Conservation (phyloP, 2,797 vertebrate species). For the Pempheris klunzingeri region DNA sequence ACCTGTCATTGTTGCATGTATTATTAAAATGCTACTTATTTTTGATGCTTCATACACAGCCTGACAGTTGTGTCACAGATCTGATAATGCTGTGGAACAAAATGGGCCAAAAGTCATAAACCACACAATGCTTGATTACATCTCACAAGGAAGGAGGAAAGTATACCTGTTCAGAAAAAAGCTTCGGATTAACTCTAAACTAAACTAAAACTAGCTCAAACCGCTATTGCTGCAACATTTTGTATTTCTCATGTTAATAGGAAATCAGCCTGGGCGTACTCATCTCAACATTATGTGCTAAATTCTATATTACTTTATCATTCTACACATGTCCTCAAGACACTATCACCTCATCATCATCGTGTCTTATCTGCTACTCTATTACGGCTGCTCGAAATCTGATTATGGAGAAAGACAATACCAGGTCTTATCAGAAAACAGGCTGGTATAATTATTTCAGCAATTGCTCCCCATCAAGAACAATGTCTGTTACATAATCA, state of each 20-base stretch:
- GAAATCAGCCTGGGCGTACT: neutral
- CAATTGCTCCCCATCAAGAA: constrained; percentile 19
- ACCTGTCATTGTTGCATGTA: neutral
- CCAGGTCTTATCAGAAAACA: constrained; percentile 43
- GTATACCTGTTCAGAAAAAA: neutral
- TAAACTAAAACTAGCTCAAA: neutral
- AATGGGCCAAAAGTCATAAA: constrained; percentile 4
- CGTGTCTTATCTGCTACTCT: constrained; percentile 43
- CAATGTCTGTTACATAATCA: constrained; percentile 15
- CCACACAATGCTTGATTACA: neutral
- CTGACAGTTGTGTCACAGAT: neutral
- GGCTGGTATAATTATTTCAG: constrained; percentile 33
- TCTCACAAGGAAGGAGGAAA: neutral
- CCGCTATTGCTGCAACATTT: constrained; percentile 11
- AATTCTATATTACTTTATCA: constrained; percentile 21
- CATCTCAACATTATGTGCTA: neutral
- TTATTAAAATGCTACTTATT: neutral
- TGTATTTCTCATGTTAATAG: neutral
- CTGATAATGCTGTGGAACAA: neutral
- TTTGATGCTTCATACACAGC: neutral
- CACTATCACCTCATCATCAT: constrained; percentile 33
- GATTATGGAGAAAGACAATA: constrained; percentile 30
- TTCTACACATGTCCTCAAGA: constrained; percentile 15
- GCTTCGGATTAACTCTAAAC: neutral
- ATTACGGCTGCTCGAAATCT: constrained; percentile 31